phyloP scores from a whole-genome alignment of 2,888 invertebrate genomes.

The Tyria jacobaeae region DNA sequence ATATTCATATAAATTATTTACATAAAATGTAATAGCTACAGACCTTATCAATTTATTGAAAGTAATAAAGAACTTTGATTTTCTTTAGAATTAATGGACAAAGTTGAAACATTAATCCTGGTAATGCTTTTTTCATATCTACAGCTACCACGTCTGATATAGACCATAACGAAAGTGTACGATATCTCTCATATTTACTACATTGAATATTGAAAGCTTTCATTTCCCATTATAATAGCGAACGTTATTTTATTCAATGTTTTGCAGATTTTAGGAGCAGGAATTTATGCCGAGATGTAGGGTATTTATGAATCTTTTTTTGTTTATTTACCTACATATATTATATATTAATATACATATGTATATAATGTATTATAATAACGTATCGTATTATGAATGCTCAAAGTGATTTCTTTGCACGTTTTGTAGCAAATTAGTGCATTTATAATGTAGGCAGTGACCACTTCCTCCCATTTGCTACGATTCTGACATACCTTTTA shows the following conservation, averaged over 20 bases:
- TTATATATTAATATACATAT: too few relatives aligned
- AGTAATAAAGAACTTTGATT: constrained; percentile 46
- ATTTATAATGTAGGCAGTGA: too few relatives aligned
- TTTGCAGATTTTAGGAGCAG: neutral
- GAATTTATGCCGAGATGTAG: too few relatives aligned
- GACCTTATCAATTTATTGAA: constrained; percentile 43
- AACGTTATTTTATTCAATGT: neutral
- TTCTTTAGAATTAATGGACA: constrained; percentile 49
- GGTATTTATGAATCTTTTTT: too few relatives aligned
- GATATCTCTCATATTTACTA: constrained; percentile 10
- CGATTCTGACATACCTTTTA: too few relatives aligned
- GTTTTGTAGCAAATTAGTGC: too few relatives aligned
- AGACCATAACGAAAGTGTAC: constrained; percentile 19
- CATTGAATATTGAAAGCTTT: constrained; percentile 1
- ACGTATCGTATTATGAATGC: too few relatives aligned
- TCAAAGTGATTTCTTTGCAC: too few relatives aligned
- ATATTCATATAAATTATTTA: neutral
- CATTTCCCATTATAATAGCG: neutral
- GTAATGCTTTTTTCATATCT: constrained; percentile 63
- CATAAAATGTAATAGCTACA: neutral
- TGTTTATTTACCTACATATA: too few relatives aligned
- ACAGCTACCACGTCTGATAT: constrained; percentile 40
- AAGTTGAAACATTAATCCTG: constrained; percentile 67
- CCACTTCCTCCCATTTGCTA: too few relatives aligned
- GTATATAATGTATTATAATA: too few relatives aligned